These are phyloP conservation scores for Syngnathus rostellatus DNA, from an alignment of 2,797 vertebrate genomes.

Conservation along the genomic window DNA sequence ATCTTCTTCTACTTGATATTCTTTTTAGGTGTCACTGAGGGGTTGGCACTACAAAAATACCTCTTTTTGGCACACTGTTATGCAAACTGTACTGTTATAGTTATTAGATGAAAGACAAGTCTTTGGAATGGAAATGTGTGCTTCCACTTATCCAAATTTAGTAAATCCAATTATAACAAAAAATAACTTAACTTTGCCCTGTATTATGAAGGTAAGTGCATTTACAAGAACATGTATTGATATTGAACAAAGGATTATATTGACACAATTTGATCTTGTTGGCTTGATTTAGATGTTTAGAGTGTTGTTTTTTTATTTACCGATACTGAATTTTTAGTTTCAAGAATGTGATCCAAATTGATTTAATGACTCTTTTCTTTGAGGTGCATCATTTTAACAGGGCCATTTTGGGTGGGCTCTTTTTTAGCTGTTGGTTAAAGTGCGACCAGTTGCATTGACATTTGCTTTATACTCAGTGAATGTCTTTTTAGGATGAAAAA, in stretches of 20 bases:
- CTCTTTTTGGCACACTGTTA: background rate
- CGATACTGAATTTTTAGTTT: background rate
- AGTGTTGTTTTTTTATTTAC: background rate
- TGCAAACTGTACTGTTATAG: background rate
- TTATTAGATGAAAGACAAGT: conserved; percentile 2
- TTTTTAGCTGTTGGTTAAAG: background rate
- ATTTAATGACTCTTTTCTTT: background rate
- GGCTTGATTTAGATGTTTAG: background rate
- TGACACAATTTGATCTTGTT: background rate
- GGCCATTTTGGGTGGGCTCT: background rate
- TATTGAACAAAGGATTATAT: background rate
- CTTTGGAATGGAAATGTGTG: background rate
- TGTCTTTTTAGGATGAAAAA: background rate
- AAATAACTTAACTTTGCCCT: background rate
- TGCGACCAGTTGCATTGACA: background rate
- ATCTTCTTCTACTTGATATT: background rate
- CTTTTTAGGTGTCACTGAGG: background rate
- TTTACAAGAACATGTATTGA: background rate
- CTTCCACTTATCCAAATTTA: background rate
- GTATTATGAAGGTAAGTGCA: background rate
- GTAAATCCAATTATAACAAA: background rate
- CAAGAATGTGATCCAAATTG: background rate
- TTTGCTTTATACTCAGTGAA: background rate
- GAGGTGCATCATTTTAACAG: background rate
- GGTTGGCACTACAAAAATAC: background rate